A percentile compares a stretch with the other conserved stretches of the same genome.
These are phyloP conservation scores for Ichneumoninae sp. DNA, from an alignment of 2,888 invertebrate species.

Conservation along the genomic window DNA sequence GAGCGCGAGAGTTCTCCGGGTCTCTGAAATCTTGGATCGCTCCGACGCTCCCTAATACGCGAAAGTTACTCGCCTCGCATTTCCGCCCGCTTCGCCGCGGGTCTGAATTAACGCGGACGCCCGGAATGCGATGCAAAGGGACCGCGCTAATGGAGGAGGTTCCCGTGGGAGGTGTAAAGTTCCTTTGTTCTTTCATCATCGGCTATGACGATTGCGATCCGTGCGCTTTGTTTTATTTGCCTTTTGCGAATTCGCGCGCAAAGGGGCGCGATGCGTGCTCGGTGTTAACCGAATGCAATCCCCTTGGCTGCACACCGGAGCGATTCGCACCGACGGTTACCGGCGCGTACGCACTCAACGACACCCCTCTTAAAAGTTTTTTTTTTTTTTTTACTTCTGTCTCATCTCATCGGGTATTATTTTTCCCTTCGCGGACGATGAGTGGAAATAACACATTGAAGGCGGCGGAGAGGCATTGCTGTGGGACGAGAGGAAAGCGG, in stretches of 20 bases:
- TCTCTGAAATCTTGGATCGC: not conserved
- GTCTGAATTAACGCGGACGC: conserved; percentile 16
- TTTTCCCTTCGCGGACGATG: conserved; percentile 13
- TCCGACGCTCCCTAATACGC: not conserved
- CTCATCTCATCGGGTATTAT: conserved; percentile 58
- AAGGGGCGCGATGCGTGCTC: conserved; percentile 27
- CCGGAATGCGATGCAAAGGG: not conserved
- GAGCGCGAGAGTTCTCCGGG: not conserved
- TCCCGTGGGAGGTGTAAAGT: conserved; percentile 34
- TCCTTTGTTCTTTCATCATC: conserved; percentile 41
- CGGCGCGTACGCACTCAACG: conserved; percentile 44
- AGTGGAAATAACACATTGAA: not conserved
- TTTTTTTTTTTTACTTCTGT: conserved; percentile 17
- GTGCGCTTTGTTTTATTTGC: conserved; percentile 30
- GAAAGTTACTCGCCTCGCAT: conserved; percentile 9
- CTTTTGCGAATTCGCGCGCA: conserved; percentile 26
- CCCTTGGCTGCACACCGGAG: conserved; percentile 22
- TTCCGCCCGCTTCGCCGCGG: too few relatives aligned
- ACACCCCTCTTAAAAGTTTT: conserved; percentile 10
- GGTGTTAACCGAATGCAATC: conserved; percentile 57
- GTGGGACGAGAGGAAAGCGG: conserved; percentile 32
- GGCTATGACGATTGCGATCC: conserved; percentile 14
- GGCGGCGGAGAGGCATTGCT: not conserved
- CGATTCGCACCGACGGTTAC: conserved; percentile 34
- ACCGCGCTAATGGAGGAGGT: conserved; percentile 21